Base-by-base conservation (phyloP, 2,113 vertebrate genomes). In the Microcebus ravelobensis region DNA sequence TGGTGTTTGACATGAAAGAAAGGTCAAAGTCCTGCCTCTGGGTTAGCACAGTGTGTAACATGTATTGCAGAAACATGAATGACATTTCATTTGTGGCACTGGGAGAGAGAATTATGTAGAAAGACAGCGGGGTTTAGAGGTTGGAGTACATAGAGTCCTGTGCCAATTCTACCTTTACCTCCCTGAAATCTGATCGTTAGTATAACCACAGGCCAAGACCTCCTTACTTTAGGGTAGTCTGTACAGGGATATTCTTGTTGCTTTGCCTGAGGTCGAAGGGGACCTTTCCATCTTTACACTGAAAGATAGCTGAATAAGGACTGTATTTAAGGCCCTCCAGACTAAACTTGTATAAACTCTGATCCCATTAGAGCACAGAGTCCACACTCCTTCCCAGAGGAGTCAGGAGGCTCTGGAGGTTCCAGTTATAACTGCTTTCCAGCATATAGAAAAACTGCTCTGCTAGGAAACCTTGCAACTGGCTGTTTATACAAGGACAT, bases 391-490 rank as follows among this genome's bases (percentile, higher is more conserved):
- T 85, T 59, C 48, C 61, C 36, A 8, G 34, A 87, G 83, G 65
- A 96, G 36, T 71, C 31, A n/a, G 52, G 57, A 76, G 27, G 36
- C 77, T 91, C 52, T 88, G 55, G n/a, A 13, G 45, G n/a, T 81
- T 95, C 80, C n/a, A 25, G 52, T 70, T 90, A n/a, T 85, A 91
- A 85, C 77, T 73, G 63, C 63, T 86, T 31, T 91, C 15, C 70
- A 87, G 63, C 68, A 25, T 74, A 31, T 70, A 21, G 79, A 88
- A 52, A 89, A 70, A 59, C 73, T 23, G 6, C 67, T 92, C 39
- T 80, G 80, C 63, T 42, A 2, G 59, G 68, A 93, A 87, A 67
- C 61, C 27, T 74, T 88, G 55, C 42, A 77, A 1, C 21, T 48
- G 88, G 48, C 45, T 91, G 4, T n/a, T 94, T 88, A 39, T 91